Evolutionary conservation across 1,140 invertebrate genomes (phyloP), one percentile per base, ranked within the genome.

Genomic region (Drosophila truncata): DNA sequence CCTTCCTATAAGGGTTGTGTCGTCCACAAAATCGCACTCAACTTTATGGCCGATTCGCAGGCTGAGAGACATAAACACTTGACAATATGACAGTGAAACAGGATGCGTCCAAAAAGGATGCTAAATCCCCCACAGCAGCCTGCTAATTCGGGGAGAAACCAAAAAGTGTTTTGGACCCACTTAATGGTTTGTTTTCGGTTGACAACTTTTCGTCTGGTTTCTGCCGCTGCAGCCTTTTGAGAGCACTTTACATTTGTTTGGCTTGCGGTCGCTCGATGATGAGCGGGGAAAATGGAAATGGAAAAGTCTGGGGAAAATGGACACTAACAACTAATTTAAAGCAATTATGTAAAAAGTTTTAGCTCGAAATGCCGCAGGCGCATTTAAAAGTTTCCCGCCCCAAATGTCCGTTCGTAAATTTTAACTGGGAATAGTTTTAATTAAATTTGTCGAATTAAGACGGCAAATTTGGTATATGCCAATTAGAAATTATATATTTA

Each of bases 111-210:
- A 27, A 20, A 72, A 29, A 71, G 67, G 44, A 42, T 29, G 18
- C 46, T 20, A 50, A 75, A 39, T 77, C 57, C 27, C 44, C 50
- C 70, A 64, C 50, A 55, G 27, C 49, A 31, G 25, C 16, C 42
- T 77, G 80, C 84, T 88, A 88, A 87, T 87, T 90, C 77, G 60
- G 60, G 82, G 27, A 54, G 55, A 47, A 61, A 61, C 71, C 59
- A 54, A 54, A 75, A 74, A 83, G 71, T 83, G 77, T 70, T 87
- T 87, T 88, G 84, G 67, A 80, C 80, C 80, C 84, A 90, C 85
- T 88, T 88, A 88, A 88, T 88, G 85, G 85, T 82, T 90, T 88
- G 85, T 88, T 91, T 90, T 91, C 79, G 86, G 86, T 90, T 91
- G 86, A 90, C 79, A 91, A 80, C 82, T 79, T 90, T 75, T 75